Conservation (phyloP, 2,797 vertebrate species). For the Coccyzus lansbergi region DNA sequence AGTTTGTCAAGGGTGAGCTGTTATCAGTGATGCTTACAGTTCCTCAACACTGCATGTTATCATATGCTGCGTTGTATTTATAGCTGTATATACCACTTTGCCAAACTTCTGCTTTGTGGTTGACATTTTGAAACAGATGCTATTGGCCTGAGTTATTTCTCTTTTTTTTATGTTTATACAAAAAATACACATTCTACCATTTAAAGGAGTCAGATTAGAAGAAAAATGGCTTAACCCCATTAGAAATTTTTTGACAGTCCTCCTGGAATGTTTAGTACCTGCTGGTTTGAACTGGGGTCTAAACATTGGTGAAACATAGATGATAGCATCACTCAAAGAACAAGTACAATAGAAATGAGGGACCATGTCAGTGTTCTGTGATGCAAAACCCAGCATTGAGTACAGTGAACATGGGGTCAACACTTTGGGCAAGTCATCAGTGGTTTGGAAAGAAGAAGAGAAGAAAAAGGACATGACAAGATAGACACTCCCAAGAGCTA, state of each 20-base stretch:
- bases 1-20: slow-evolving; percentile 16
- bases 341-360: slow-evolving; percentile 18
- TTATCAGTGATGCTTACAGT: not conserved
- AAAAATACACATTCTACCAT: not conserved
- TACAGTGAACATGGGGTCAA: slow-evolving; percentile 63
- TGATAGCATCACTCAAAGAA: not conserved
- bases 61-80: slow-evolving; percentile 33
- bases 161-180: not conserved
- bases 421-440: slow-evolving; percentile 46
- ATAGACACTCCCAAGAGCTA: slow-evolving; percentile 60
- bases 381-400: slow-evolving; percentile 30
- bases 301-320: not conserved
- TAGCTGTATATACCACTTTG: slow-evolving; percentile 29
- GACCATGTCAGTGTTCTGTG: not conserved
- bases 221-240: not conserved
- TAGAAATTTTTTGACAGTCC: not conserved
- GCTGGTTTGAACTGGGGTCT: not conserved
- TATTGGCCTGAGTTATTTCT: not conserved
- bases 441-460: slow-evolving; percentile 1
- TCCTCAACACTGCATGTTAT: not conserved
- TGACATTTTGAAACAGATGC: slow-evolving; percentile 54
- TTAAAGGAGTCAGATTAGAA: not conserved
- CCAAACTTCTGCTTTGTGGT: slow-evolving; percentile 33
- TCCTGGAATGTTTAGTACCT: not conserved
- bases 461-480: slow-evolving; percentile 59